Evolutionary conservation across 2,113 vertebrate genomes (phyloP).

Genomic region (Albula goreensis): DNA sequence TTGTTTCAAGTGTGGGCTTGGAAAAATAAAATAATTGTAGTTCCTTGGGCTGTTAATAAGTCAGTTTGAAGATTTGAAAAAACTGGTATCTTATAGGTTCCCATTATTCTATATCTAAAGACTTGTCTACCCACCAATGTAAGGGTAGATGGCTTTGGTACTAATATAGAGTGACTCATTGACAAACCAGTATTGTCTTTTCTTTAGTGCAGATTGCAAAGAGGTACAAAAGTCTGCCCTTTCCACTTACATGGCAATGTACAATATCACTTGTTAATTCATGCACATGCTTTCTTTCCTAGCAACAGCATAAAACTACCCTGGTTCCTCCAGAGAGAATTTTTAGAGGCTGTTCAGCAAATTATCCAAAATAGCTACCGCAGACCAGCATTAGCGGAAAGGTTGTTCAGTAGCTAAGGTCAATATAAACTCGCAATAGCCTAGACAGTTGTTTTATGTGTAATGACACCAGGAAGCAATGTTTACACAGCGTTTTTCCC

Average conservation of each 20-base stretch:
- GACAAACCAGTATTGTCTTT: background rate
- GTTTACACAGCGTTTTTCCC: slow-evolving; percentile 22
- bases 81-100: no score
- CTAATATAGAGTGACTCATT: background rate
- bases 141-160: background rate
- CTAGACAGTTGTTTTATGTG: slow-evolving; percentile 15
- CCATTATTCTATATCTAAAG: no score
- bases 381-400: background rate
- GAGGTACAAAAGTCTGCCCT: background rate
- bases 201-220: background rate
- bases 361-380: slow-evolving; percentile 18
- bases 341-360: slow-evolving; percentile 11
- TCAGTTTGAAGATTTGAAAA: no score
- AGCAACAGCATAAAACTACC: background rate
- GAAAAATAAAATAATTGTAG: no score
- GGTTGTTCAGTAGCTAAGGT: background rate
- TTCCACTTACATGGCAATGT: background rate
- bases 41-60: no score
- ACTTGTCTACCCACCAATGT: no score
- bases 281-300: background rate
- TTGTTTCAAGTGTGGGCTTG: no score
- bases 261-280: slow-evolving; percentile 8
- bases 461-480: slow-evolving; percentile 10
- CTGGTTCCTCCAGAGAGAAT: background rate
- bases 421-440: slow-evolving; percentile 41